Percentiles rank a stretch among this genome's conserved stretches.
Evolutionary conservation across 1,140 invertebrate genomes (phyloP).

Genomic region (Polypedilum pembai): DNA sequence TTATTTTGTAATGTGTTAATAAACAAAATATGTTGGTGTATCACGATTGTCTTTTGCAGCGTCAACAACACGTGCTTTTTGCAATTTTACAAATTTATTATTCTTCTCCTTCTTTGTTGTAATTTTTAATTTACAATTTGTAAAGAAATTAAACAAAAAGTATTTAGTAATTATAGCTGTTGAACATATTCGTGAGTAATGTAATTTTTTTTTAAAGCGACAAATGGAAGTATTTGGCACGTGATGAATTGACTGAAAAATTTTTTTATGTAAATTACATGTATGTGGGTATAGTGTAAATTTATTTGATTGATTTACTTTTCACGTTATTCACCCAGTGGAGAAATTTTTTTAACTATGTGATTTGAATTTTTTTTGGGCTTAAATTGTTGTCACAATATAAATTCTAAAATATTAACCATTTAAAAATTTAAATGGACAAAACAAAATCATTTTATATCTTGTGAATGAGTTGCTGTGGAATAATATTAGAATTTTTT

Average conservation of each 20-base stretch:
- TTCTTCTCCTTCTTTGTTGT: too few species aligned
- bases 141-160: background rate
- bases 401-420: too few species aligned
- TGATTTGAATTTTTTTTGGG: too few species aligned
- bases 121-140: conserved; percentile 1
- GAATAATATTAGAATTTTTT: too few species aligned
- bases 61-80: conserved; percentile 16
- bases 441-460: too few species aligned
- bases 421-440: too few species aligned
- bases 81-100: background rate
- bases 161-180: background rate
- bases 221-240: background rate
- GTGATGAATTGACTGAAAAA: background rate
- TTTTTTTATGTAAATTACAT: background rate
- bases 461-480: too few species aligned
- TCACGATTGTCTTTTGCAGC: background rate
- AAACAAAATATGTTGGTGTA: background rate
- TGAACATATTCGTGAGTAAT: background rate
- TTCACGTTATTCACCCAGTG: too few species aligned
- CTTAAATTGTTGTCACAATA: too few species aligned
- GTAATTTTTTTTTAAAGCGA: background rate
- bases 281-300: background rate
- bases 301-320: too few species aligned
- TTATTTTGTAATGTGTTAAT: background rate
- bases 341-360: too few species aligned